These are phyloP conservation scores for Micropoecilia bifurca DNA, from an alignment of 2,797 vertebrate species.

Conservation along the genomic window DNA sequence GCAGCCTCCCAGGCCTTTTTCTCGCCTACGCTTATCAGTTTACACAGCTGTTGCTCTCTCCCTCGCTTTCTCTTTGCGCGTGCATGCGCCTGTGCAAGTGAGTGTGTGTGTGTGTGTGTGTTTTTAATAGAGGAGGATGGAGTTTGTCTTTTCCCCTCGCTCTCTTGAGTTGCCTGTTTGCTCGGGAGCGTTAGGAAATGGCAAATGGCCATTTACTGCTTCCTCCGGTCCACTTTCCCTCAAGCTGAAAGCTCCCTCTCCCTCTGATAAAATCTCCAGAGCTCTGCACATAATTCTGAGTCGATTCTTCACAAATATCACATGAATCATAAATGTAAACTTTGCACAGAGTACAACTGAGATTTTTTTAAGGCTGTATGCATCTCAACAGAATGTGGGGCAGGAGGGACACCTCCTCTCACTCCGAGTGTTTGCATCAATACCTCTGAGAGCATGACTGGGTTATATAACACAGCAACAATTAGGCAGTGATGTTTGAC, in stretches of 20 bases:
- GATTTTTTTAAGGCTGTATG: not conserved
- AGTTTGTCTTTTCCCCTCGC: conserved; percentile 18
- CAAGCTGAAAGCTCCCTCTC: conserved; percentile 30
- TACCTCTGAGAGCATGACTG: not conserved
- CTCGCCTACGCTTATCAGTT: conserved; percentile 73
- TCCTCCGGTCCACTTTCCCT: conserved; percentile 29
- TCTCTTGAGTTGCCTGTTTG: conserved; percentile 29
- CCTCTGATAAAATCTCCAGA: conserved; percentile 15
- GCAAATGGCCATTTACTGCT: conserved; percentile 42
- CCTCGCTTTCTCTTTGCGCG: conserved; percentile 31
- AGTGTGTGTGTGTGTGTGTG: conserved; percentile 33
- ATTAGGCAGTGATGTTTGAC: not conserved
- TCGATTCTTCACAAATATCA: conserved; percentile 3
- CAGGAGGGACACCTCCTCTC: not conserved
- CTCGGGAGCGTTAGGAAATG: conserved; percentile 33
- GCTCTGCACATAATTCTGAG: conserved; percentile 14
- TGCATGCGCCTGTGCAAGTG: conserved; percentile 20
- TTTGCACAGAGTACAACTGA: not conserved
- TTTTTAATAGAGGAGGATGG: conserved; percentile 31
- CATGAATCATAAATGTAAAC: conserved; percentile 17
- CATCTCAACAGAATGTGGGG: not conserved
- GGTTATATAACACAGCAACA: not conserved
- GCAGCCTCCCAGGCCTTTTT: conserved; percentile 61
- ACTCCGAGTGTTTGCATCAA: not conserved
- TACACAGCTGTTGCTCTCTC: conserved; percentile 71